Percentiles rank a stretch among this genome's conserved stretches.
Conservation (phyloP, 2,113 vertebrate species). For the Amphiprion percula region DNA sequence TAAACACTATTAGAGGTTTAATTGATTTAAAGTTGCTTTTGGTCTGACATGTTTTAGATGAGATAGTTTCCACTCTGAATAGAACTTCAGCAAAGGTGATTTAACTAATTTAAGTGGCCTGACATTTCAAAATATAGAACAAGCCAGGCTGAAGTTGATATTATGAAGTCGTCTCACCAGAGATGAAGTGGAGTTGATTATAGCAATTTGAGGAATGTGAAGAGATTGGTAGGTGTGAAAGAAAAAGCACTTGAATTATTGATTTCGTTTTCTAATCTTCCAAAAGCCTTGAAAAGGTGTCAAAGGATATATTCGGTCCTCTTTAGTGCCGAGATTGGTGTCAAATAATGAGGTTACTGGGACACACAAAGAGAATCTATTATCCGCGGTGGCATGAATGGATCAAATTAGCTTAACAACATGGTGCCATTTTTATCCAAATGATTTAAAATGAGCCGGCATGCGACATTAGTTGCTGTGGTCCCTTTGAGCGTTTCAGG, state of each 20-base stretch:
- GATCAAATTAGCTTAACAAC: slow-evolving; percentile 3
- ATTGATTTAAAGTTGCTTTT: too few relatives aligned
- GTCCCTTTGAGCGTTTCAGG: slow-evolving; percentile 7
- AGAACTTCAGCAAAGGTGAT: too few relatives aligned
- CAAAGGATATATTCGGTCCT: background rate
- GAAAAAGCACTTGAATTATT: slow-evolving; percentile 17
- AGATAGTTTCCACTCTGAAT: too few relatives aligned
- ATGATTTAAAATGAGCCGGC: background rate
- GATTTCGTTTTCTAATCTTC: slow-evolving; percentile 26
- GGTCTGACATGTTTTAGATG: too few relatives aligned
- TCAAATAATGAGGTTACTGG: slow-evolving; percentile 49
- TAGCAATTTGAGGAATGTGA: background rate
- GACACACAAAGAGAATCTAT: slow-evolving; percentile 13
- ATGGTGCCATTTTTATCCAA: slow-evolving; percentile 1
- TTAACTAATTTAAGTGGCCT: too few relatives aligned
- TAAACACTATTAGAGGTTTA: too few relatives aligned
- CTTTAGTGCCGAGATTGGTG: background rate
- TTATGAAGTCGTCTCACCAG: background rate
- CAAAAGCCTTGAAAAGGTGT: slow-evolving; percentile 21
- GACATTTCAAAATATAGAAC: too few relatives aligned
- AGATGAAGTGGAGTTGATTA: background rate
- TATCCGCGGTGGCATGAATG: slow-evolving; percentile 2
- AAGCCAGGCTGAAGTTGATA: background rate
- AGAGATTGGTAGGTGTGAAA: slow-evolving; percentile 24
- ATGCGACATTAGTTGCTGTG: background rate